Percentiles rank a stretch among this genome's conserved stretches.
Conservation (phyloP, 2,888 invertebrate genomes). For the Corythucha ciliata region DNA sequence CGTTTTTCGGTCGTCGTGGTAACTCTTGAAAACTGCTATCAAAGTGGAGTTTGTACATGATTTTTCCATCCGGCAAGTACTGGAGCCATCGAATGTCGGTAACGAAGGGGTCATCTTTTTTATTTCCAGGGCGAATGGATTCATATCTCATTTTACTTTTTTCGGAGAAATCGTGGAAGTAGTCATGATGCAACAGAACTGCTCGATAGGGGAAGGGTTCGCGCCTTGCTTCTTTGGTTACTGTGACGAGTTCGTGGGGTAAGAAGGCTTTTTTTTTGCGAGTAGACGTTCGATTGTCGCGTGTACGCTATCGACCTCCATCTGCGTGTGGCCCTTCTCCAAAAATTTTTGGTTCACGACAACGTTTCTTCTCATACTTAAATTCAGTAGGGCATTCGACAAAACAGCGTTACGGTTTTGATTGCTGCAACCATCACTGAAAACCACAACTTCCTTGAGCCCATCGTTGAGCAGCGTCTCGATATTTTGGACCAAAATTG, state of each 20-base stretch:
- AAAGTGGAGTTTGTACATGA: constrained; percentile 23
- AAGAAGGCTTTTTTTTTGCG: constrained; percentile 4
- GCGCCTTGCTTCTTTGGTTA: constrained; percentile 16
- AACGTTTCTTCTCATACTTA: background rate
- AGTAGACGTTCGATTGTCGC: background rate
- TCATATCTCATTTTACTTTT: constrained; percentile 11
- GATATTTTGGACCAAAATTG: background rate
- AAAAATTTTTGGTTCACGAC: constrained; percentile 4
- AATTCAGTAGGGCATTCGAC: constrained; percentile 3
- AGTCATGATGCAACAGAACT: constrained; percentile 7
- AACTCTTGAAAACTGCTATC: constrained; percentile 11
- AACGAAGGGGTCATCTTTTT: constrained; percentile 8
- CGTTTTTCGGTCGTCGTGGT: constrained; percentile 7
- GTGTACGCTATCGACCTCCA: constrained; percentile 14
- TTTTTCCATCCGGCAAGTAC: constrained; percentile 17
- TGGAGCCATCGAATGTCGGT: constrained; percentile 10
- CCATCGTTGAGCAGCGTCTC: too few species aligned
- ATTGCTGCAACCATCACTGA: constrained; percentile 9
- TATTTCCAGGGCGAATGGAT: constrained; percentile 17
- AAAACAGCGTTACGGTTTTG: constrained; percentile 4
- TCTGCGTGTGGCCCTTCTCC: constrained; percentile 12
- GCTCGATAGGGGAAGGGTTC: constrained; percentile 16
- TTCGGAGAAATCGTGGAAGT: background rate
- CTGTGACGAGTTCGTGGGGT: constrained; percentile 18
- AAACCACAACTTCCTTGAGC: too few species aligned